These are phyloP conservation scores for Forbesichthys agassizii DNA, from an alignment of 2,113 vertebrate species.

Conservation along the genomic window DNA sequence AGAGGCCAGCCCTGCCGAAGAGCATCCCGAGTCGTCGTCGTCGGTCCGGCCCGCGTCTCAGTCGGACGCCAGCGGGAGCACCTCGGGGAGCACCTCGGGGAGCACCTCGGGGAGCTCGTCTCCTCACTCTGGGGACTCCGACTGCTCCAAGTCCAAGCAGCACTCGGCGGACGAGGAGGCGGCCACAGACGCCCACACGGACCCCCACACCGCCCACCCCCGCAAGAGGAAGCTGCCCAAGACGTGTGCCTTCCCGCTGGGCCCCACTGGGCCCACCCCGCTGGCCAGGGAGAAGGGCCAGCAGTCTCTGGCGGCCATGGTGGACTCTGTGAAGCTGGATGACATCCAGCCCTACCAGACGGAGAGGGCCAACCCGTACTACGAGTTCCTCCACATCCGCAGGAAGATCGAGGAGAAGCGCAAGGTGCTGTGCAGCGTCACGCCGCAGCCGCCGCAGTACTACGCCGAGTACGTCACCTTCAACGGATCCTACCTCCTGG, in stretches of 20 bases:
- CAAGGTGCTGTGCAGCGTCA: constrained; percentile 94
- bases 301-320: constrained; percentile 91
- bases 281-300: constrained; percentile 91
- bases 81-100: constrained; percentile 77
- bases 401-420: constrained; percentile 98
- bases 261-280: constrained; percentile 69
- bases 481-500: constrained; percentile 95
- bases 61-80: constrained; percentile 78
- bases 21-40: constrained; percentile 67
- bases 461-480: constrained; percentile 98
- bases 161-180: constrained; percentile 85
- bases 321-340: constrained; percentile 95
- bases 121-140: constrained; percentile 76
- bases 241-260: constrained; percentile 78
- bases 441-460: constrained; percentile 96
- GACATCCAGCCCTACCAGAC: constrained; percentile 97
- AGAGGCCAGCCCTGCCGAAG: constrained; percentile 68
- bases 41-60: constrained; percentile 74
- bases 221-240: constrained; percentile 93
- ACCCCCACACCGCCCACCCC: constrained; percentile 76
- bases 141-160: constrained; percentile 82
- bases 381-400: constrained; percentile 96
- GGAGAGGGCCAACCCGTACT: constrained; percentile 96
- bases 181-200: constrained; percentile 79
- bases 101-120: constrained; percentile 77